phyloP scores from a whole-genome alignment of 2,797 vertebrate species.

The Pipistrellus pygmaeus region DNA sequence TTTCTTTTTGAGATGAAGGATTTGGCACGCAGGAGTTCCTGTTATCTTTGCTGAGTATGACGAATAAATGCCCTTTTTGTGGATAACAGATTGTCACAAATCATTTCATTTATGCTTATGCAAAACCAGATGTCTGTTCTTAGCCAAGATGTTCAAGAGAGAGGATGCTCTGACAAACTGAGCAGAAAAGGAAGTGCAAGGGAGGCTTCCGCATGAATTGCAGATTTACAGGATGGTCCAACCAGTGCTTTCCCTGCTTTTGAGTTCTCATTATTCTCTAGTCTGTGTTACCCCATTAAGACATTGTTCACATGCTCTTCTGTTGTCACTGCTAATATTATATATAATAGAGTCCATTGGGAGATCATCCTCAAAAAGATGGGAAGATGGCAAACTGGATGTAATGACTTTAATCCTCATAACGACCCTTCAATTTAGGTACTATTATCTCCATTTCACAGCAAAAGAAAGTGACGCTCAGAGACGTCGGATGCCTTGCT shows the following conservation, averaged over 20 bases:
- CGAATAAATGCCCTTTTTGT: constrained; percentile 53
- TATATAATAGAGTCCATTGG: not conserved
- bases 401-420: not conserved
- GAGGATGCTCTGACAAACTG: not conserved
- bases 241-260: not conserved
- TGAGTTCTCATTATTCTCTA: not conserved
- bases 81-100: constrained; percentile 63
- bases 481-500: not conserved
- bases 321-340: not conserved
- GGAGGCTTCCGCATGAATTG: not conserved
- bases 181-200: not conserved
- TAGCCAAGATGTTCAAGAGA: constrained; percentile 28
- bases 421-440: not conserved
- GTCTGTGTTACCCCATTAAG: not conserved
- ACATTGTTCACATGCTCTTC: not conserved
- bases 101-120: constrained; percentile 52
- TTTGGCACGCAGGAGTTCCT: not conserved
- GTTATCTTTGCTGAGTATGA: not conserved
- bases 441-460: not conserved
- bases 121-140: constrained; percentile 63
- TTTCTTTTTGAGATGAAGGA: constrained; percentile 55
- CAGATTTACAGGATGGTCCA: not conserved
- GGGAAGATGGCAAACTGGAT: not conserved
- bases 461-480: not conserved
- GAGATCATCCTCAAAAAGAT: not conserved